phyloP scores from a whole-genome alignment of 2,113 vertebrate genomes.

The Sorex fumeus region DNA sequence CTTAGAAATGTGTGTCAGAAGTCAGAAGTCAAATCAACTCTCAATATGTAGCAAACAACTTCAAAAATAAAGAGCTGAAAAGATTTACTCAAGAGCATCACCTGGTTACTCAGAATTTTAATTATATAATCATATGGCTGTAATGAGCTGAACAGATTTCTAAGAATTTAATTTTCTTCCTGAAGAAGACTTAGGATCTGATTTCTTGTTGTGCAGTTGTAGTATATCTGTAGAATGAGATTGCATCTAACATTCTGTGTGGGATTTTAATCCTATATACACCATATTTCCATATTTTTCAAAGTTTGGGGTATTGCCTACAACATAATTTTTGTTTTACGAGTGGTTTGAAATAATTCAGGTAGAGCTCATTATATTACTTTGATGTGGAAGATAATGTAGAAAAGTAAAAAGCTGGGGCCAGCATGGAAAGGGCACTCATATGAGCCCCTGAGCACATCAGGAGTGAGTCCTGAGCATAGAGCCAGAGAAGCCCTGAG shows the following conservation, averaged over 20 bases:
- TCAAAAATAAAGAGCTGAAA: not conserved
- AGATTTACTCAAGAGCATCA: not conserved
- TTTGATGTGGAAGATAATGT: conserved; percentile 9
- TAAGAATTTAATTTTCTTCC: conserved; percentile 42
- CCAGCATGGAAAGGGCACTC: too few relatives aligned
- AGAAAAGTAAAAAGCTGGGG: not conserved
- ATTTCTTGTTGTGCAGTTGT: conserved; percentile 21
- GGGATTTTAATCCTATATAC: conserved; percentile 14
- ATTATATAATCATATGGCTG: not conserved
- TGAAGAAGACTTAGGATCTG: not conserved
- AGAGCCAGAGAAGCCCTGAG: too few relatives aligned
- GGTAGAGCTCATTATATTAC: conserved; percentile 32
- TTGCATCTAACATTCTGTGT: not conserved
- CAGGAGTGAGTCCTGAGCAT: too few relatives aligned
- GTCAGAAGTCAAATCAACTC: not conserved
- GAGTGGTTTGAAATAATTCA: conserved; percentile 33
- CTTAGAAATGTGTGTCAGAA: not conserved
- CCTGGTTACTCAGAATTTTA: not conserved
- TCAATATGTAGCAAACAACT: not conserved
- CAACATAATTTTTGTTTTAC: conserved; percentile 5
- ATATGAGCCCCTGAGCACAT: too few relatives aligned
- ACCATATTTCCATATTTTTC: conserved; percentile 8
- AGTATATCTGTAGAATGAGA: conserved; percentile 29
- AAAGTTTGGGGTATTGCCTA: not conserved
- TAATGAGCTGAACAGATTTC: conserved; percentile 31